Evolutionary conservation across 2,113 vertebrate genomes (phyloP).

Genomic region (Plectropomus leopardus): DNA sequence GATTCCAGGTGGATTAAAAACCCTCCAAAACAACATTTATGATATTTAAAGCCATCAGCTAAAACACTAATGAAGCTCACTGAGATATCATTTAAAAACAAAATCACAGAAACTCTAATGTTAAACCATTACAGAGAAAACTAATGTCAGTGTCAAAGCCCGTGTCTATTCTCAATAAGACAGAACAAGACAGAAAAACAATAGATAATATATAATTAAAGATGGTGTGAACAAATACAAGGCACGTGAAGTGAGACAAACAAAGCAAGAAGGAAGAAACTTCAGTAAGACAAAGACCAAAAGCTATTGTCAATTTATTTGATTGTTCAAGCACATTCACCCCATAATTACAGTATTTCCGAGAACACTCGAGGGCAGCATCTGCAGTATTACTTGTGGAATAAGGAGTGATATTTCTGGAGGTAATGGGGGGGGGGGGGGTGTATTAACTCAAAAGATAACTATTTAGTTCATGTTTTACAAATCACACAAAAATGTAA

Average conservation of each 20-base stretch:
- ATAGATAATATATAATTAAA: neutral
- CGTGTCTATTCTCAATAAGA: neutral
- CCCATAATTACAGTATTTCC: neutral
- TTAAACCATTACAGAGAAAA: neutral
- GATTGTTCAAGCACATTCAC: neutral
- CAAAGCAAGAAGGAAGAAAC: neutral
- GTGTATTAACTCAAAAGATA: neutral
- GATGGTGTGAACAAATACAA: neutral
- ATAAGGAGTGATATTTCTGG: neutral
- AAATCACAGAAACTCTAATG: neutral
- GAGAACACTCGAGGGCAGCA: neutral
- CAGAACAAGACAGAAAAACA: neutral
- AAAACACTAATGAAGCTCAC: slow-evolving; percentile 15
- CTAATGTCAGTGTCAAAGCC: neutral
- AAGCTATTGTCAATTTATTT: neutral
- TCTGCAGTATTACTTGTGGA: neutral
- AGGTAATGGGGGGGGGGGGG: too few relatives aligned
- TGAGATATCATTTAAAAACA: neutral
- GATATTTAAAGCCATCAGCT: slow-evolving; percentile 1
- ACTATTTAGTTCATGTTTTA: too few relatives aligned
- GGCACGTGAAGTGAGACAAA: neutral
- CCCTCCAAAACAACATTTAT: slow-evolving; percentile 6
- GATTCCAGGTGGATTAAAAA: slow-evolving; percentile 15
- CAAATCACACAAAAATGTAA: too few relatives aligned
- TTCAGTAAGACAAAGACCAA: neutral